Percentiles rank a stretch among this genome's conserved stretches.
Conservation (phyloP, 2,888 invertebrate species). For the Meteorus colon region DNA sequence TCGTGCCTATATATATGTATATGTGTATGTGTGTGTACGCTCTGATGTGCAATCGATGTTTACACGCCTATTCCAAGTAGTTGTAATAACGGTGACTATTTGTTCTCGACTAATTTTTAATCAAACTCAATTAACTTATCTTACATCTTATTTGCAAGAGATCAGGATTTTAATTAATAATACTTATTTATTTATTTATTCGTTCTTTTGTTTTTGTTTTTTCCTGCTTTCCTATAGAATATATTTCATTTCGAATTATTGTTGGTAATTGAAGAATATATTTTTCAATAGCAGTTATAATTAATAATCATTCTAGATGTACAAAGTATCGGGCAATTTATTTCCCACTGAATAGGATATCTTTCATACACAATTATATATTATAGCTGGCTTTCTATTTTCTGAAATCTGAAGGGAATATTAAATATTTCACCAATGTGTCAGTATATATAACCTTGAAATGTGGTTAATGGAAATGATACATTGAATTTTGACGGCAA, state of each 20-base stretch:
- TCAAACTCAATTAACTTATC: slow-evolving; percentile 13
- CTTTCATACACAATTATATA: background rate
- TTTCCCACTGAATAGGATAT: too few relatives aligned
- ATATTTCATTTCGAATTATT: background rate
- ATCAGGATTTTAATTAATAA: slow-evolving; percentile 2
- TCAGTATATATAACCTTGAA: background rate
- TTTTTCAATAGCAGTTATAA: slow-evolving; percentile 1
- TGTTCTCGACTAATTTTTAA: slow-evolving; percentile 34
- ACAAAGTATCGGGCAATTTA: too few relatives aligned
- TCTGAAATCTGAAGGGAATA: background rate
- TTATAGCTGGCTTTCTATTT: slow-evolving; percentile 1
- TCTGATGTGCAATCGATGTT: slow-evolving; percentile 36
- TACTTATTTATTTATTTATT: background rate
- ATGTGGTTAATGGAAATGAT: background rate
- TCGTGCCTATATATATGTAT: background rate
- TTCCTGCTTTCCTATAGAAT: too few relatives aligned
- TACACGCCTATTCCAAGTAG: slow-evolving; percentile 31
- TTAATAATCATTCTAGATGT: background rate
- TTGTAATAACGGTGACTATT: slow-evolving; percentile 37
- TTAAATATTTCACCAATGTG: background rate
- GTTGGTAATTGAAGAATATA: background rate
- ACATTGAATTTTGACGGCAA: background rate
- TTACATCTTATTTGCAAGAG: slow-evolving; percentile 14
- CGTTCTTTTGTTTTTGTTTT: background rate
- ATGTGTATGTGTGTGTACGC: background rate